A percentile compares a stretch with the other conserved stretches of the same genome.
Conservation (phyloP, 2,113 vertebrate genomes). For the Eolophus roseicapilla region DNA sequence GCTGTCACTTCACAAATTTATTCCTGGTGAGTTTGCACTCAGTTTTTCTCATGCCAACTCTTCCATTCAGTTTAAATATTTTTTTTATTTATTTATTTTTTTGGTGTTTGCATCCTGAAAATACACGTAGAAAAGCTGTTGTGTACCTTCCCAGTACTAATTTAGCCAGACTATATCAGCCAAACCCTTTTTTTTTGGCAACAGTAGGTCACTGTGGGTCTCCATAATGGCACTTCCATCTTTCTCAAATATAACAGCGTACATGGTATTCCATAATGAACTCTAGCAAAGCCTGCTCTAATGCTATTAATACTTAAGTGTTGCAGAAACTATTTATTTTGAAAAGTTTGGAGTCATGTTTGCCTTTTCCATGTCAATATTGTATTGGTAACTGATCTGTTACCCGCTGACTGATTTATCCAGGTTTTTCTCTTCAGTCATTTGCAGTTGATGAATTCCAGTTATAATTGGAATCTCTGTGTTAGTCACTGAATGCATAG, state of each 20-base stretch:
- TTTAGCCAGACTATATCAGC: neutral
- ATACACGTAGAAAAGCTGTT: neutral
- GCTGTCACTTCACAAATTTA: neutral
- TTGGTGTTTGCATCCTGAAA: neutral
- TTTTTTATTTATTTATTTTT: neutral
- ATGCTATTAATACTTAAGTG: neutral
- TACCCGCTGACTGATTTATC: neutral
- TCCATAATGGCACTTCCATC: neutral
- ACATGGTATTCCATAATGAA: neutral
- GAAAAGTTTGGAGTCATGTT: neutral
- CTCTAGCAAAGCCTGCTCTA: neutral
- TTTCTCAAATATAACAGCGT: neutral
- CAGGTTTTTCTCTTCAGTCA: neutral
- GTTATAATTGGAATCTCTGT: neutral
- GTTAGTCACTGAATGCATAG: neutral
- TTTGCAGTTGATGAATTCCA: neutral
- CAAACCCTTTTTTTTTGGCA: neutral
- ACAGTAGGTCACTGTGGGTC: accelerated
- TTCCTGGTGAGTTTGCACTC: neutral
- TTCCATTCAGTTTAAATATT: neutral
- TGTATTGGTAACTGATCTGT: neutral
- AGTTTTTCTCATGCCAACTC: neutral
- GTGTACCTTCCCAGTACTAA: neutral
- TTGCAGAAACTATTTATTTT: neutral
- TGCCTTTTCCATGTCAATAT: neutral